A percentile compares a stretch with the other conserved stretches of the same genome.
phyloP scores from a whole-genome alignment of 2,797 vertebrate genomes.

The Sebastiscus tertius region DNA sequence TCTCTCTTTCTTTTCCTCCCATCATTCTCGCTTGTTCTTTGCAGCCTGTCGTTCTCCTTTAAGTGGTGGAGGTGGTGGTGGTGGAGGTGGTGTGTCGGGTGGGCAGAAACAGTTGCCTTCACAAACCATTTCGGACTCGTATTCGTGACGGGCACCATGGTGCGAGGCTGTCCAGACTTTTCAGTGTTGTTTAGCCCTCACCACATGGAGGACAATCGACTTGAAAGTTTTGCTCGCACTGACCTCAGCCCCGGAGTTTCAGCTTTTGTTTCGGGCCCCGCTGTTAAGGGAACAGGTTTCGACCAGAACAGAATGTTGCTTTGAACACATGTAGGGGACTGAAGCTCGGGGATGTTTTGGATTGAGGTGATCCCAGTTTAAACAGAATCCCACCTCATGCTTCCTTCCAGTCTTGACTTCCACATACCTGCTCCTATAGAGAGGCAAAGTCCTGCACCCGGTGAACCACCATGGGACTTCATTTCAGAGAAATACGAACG shows the following conservation, averaged over 20 bases:
- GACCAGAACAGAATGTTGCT: conserved; percentile 41
- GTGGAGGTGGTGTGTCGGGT: background rate
- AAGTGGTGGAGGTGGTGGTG: conserved; percentile 21
- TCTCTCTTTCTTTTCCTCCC: conserved; percentile 41
- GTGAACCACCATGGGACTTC: no score
- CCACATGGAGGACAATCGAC: conserved; percentile 40
- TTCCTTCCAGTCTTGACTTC: conserved; percentile 29
- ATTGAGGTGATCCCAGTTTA: conserved; percentile 13
- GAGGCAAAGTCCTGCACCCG: no score
- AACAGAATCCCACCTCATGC: conserved; percentile 20
- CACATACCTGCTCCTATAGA: conserved; percentile 12
- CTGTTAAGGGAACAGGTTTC: conserved; percentile 47
- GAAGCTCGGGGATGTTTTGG: background rate
- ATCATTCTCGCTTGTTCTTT: conserved; percentile 40
- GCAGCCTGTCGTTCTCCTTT: conserved; percentile 44
- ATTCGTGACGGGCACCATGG: conserved; percentile 48
- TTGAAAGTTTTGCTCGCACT: conserved; percentile 51
- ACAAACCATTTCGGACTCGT: conserved; percentile 65
- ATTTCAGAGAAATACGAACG: no score
- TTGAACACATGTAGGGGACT: conserved; percentile 2
- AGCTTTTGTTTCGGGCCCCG: conserved; percentile 47
- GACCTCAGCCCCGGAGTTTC: conserved; percentile 46
- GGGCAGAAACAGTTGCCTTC: conserved; percentile 62
- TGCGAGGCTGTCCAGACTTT: conserved; percentile 56
- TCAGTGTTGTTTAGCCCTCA: conserved; percentile 63